phyloP scores from a whole-genome alignment of 2,888 invertebrate genomes.

The Lasioglossum vierecki region DNA sequence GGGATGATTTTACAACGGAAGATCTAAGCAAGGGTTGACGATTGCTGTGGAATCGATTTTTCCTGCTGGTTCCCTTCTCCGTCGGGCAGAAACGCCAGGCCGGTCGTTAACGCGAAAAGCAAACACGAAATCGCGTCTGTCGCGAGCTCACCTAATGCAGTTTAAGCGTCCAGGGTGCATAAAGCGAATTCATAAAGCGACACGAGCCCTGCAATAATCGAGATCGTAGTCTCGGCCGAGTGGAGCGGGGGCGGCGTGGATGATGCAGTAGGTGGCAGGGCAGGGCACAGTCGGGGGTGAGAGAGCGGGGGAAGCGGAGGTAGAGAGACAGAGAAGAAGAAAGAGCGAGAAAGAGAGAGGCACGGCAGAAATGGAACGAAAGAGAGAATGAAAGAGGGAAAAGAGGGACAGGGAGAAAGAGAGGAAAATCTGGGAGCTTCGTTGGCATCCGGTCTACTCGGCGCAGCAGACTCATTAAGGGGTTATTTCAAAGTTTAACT shows the following conservation, averaged over 20 bases:
- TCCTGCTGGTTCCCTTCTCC: neutral
- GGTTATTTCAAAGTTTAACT: constrained; percentile 81
- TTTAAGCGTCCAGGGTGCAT: constrained; percentile 66
- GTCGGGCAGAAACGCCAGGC: constrained; percentile 9
- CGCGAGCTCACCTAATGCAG: constrained; percentile 63
- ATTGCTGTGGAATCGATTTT: neutral
- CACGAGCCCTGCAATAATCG: constrained; percentile 68
- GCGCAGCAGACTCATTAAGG: constrained; percentile 80
- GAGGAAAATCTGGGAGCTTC: constrained; percentile 70
- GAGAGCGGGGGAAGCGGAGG: neutral
- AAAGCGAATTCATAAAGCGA: constrained; percentile 72
- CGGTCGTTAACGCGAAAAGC: constrained; percentile 46
- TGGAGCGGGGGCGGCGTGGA: constrained; percentile 34
- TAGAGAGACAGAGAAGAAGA: neutral
- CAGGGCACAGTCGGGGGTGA: constrained; percentile 1
- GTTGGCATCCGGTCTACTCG: constrained; percentile 73
- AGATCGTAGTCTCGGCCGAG: constrained; percentile 63
- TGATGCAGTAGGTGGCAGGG: constrained; percentile 15
- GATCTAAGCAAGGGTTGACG: neutral
- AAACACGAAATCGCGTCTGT: constrained; percentile 57
- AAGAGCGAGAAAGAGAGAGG: neutral
- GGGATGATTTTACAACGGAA: neutral
- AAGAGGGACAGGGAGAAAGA: constrained; percentile 55
- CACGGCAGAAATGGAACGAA: constrained; percentile 53
- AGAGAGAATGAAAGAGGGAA: constrained; percentile 38